Evolutionary conservation across 1,140 invertebrate species (phyloP).

Genomic region (Drosophila mayri): DNA sequence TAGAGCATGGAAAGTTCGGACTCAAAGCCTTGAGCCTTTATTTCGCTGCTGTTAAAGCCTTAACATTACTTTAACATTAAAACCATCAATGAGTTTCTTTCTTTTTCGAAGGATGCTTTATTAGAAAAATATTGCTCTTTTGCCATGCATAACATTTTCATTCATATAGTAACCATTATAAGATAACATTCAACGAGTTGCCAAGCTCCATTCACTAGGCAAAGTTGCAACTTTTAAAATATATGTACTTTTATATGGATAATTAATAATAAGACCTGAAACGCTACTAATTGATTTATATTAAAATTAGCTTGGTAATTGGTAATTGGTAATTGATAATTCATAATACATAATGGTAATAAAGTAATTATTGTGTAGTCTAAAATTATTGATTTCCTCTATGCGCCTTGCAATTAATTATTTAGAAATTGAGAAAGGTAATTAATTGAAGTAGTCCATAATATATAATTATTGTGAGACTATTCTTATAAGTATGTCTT

Average conservation of each 20-base stretch:
- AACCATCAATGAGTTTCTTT: background rate
- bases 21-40: too few relatives aligned
- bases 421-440: slow-evolving; percentile 27
- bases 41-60: too few relatives aligned
- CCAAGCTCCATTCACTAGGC: slow-evolving; percentile 50
- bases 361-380: slow-evolving; percentile 54
- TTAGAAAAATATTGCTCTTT: slow-evolving; percentile 82
- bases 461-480: slow-evolving; percentile 59
- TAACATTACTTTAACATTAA: background rate
- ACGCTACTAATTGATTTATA: slow-evolving; percentile 50
- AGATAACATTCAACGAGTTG: slow-evolving; percentile 71
- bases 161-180: slow-evolving; percentile 66
- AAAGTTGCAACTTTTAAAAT: slow-evolving; percentile 49
- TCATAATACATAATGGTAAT: slow-evolving; percentile 74
- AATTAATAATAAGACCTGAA: slow-evolving; percentile 50
- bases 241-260: slow-evolving; percentile 30
- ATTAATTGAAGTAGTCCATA: slow-evolving; percentile 43
- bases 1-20: too few relatives aligned
- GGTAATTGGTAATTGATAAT: slow-evolving; percentile 36
- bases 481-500: slow-evolving; percentile 69
- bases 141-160: slow-evolving; percentile 71
- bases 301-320: slow-evolving; percentile 50
- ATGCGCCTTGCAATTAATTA: slow-evolving; percentile 12
- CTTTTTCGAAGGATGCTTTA: slow-evolving; percentile 50
- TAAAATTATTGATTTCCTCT: slow-evolving; percentile 60